phyloP scores from a whole-genome alignment of 2,888 invertebrate species.

The Lathronympha strigana region DNA sequence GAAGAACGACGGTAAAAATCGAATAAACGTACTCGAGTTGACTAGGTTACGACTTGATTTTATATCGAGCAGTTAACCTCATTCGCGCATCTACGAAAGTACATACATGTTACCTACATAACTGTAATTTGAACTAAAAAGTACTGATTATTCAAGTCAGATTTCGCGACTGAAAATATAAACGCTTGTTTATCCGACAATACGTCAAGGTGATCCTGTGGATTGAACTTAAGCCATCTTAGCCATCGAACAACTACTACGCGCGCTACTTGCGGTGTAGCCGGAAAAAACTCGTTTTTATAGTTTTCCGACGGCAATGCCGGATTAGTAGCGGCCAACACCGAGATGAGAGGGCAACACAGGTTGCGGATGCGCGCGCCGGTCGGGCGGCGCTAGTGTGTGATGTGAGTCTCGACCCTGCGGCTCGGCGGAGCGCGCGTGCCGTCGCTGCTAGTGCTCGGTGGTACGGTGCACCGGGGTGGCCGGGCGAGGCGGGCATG shows the following conservation, averaged over 20 bases:
- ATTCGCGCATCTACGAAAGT: neutral
- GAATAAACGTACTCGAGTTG: constrained; percentile 7
- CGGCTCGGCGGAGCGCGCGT: constrained; percentile 59
- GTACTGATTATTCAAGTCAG: no score
- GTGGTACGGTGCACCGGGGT: constrained; percentile 46
- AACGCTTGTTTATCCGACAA: no score
- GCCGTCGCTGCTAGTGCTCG: constrained; percentile 59
- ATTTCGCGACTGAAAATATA: no score
- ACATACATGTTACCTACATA: neutral
- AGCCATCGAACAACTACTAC: neutral
- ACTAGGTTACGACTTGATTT: constrained; percentile 18
- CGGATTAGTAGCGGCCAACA: constrained; percentile 45
- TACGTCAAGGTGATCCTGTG: neutral
- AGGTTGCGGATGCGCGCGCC: constrained; percentile 52
- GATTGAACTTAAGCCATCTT: neutral
- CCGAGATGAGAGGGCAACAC: constrained; percentile 56
- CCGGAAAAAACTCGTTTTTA: constrained; percentile 17
- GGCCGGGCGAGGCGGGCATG: constrained; percentile 84
- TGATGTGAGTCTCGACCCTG: constrained; percentile 57
- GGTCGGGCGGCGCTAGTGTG: constrained; percentile 51
- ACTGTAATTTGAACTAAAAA: no score
- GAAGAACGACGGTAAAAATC: constrained; percentile 3
- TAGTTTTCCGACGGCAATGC: constrained; percentile 6
- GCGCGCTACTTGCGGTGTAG: constrained; percentile 2
- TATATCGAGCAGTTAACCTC: neutral